Percentiles rank a stretch among this genome's conserved stretches.
Evolutionary conservation across 2,797 vertebrate genomes (phyloP).

Genomic region (Periparus ater): DNA sequence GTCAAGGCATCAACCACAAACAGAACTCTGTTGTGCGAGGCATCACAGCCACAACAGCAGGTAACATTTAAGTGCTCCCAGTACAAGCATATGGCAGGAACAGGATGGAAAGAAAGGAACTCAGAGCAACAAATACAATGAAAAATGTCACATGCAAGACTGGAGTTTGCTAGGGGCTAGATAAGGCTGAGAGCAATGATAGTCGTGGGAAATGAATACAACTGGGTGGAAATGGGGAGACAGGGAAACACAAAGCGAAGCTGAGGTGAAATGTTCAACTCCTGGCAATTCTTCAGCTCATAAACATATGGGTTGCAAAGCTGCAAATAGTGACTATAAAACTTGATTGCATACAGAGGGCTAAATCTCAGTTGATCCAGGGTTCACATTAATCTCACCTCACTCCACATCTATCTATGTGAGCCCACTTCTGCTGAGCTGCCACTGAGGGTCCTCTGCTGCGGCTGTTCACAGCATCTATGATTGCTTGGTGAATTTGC

Average conservation of each 20-base stretch:
- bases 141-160: neutral
- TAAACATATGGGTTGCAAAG: neutral
- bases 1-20: neutral
- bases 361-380: neutral
- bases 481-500: neutral
- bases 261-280: neutral
- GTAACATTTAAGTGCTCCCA: neutral
- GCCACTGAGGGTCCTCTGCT: neutral
- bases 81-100: neutral
- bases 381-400: neutral
- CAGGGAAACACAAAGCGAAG: neutral
- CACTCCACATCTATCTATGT: rapidly evolving
- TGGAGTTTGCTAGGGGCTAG: neutral
- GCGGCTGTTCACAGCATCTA: neutral
- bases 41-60: neutral
- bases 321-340: neutral
- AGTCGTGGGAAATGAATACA: neutral
- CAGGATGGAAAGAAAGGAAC: neutral
- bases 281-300: neutral
- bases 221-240: neutral
- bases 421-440: neutral
- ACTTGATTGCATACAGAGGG: neutral
- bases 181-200: rapidly evolving
- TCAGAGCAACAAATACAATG: neutral
- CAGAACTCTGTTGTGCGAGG: rapidly evolving